phyloP scores from a whole-genome alignment of 2,888 invertebrate genomes.

The Theretra japonica region DNA sequence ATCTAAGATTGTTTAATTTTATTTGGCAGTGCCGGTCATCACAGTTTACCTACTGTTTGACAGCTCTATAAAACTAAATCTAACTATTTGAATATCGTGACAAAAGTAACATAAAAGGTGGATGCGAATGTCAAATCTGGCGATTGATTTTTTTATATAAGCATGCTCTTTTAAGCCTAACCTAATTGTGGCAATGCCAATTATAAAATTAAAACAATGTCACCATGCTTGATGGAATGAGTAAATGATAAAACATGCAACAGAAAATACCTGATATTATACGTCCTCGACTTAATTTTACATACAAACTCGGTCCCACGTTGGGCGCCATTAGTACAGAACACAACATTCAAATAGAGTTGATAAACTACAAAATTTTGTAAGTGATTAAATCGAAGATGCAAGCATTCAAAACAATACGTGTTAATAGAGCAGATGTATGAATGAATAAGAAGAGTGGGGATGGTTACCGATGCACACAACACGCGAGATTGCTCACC shows the following conservation, averaged over 20 bases:
- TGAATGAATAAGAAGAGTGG: conserved; percentile 88
- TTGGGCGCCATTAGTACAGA: conserved; percentile 17
- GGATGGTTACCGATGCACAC: conserved; percentile 96
- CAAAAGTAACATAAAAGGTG: conserved; percentile 40
- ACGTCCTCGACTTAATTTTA: conserved; percentile 61
- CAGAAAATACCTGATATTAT: conserved; percentile 65
- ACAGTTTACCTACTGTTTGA: not conserved
- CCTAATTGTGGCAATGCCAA: not conserved
- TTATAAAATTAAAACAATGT: conserved; percentile 36
- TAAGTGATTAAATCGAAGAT: conserved; percentile 60
- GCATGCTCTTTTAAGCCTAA: conserved; percentile 40
- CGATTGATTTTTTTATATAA: conserved; percentile 21
- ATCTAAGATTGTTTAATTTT: not conserved
- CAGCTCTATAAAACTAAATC: conserved; percentile 27
- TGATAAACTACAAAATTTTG: conserved; percentile 8
- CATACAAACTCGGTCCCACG: not conserved
- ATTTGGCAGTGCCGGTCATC: conserved; percentile 6
- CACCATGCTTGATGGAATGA: conserved; percentile 58
- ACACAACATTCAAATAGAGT: not conserved
- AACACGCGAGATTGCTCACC: conserved; percentile 98
- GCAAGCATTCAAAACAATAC: conserved; percentile 67
- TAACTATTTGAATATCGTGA: conserved; percentile 29
- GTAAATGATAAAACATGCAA: conserved; percentile 74
- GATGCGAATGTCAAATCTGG: conserved; percentile 33
- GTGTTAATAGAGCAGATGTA: conserved; percentile 77